A percentile compares a stretch with the other conserved stretches of the same genome.
phyloP scores from a whole-genome alignment of 1,140 invertebrate species.

The Lucilia sericata region DNA sequence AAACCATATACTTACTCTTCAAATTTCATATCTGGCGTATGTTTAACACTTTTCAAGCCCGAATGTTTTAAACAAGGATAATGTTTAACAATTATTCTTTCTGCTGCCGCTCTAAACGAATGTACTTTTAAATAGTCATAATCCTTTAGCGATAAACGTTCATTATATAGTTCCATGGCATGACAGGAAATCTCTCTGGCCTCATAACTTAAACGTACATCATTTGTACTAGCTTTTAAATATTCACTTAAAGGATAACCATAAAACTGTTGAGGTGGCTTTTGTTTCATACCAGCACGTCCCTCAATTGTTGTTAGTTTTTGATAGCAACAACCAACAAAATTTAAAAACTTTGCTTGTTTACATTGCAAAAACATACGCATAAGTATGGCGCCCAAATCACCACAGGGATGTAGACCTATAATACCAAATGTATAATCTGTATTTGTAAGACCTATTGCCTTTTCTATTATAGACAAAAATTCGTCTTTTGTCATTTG shows the following conservation, averaged over 20 bases:
- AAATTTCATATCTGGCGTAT: slow-evolving; percentile 78
- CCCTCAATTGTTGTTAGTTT: slow-evolving; percentile 74
- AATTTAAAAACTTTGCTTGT: slow-evolving; percentile 79
- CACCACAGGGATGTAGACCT: slow-evolving; percentile 89
- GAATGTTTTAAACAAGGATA: slow-evolving; percentile 74
- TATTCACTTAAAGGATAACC: slow-evolving; percentile 83
- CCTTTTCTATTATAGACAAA: slow-evolving; percentile 49
- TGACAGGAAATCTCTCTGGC: slow-evolving; percentile 88
- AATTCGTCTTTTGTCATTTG: slow-evolving; percentile 51
- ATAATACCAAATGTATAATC: slow-evolving; percentile 75
- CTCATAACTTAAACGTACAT: slow-evolving; percentile 75
- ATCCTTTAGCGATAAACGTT: slow-evolving; percentile 74
- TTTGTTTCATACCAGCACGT: slow-evolving; percentile 48
- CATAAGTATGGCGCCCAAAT: slow-evolving; percentile 81
- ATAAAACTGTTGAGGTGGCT: slow-evolving; percentile 47
- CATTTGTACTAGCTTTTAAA: slow-evolving; percentile 62
- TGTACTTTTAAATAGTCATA: slow-evolving; percentile 82
- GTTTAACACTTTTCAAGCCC: slow-evolving; percentile 80
- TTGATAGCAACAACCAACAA: slow-evolving; percentile 91
- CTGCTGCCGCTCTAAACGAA: slow-evolving; percentile 83
- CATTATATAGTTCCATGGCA: slow-evolving; percentile 82
- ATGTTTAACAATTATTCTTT: slow-evolving; percentile 77
- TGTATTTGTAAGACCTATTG: slow-evolving; percentile 50
- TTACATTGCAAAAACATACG: slow-evolving; percentile 76
- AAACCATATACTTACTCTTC: slow-evolving; percentile 71